These are phyloP conservation scores for Anthrax anthrax DNA, from an alignment of 2,888 invertebrate species.

Conservation along the genomic window DNA sequence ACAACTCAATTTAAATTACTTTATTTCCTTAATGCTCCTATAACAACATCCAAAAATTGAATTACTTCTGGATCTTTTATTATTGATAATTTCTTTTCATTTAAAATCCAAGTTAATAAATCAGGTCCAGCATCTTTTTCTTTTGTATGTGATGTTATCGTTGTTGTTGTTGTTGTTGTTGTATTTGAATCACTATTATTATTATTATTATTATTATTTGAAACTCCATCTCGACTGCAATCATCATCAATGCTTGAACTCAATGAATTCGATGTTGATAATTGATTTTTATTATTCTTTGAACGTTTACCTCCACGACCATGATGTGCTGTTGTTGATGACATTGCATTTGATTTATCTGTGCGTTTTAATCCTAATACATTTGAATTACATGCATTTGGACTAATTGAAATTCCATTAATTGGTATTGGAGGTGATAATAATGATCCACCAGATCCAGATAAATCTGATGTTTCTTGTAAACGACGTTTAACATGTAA, in stretches of 20 bases:
- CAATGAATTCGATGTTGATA: not conserved
- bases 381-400: not conserved
- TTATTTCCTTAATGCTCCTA: constrained; percentile 21
- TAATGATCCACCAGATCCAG: not conserved
- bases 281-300: constrained; percentile 9
- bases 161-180: too few relatives aligned
- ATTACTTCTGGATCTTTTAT: constrained; percentile 27
- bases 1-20: too few relatives aligned
- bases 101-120: constrained; percentile 25
- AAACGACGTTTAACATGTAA: constrained; percentile 29
- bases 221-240: constrained; percentile 18
- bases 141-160: not conserved
- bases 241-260: constrained; percentile 13
- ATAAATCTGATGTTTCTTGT: constrained; percentile 19
- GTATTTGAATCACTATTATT: not conserved
- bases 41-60: constrained; percentile 22
- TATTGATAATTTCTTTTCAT: constrained; percentile 24
- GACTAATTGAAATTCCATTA: not conserved
- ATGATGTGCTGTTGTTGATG: not conserved
- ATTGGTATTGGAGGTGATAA: not conserved
- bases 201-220: constrained; percentile 11
- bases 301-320: constrained; percentile 11
- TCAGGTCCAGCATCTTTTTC: constrained; percentile 28
- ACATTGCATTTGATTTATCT: too few relatives aligned
- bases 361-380: not conserved